These are phyloP conservation scores for Struthio camelus DNA, from an alignment of 2,113 vertebrate genomes.

Conservation along the genomic window DNA sequence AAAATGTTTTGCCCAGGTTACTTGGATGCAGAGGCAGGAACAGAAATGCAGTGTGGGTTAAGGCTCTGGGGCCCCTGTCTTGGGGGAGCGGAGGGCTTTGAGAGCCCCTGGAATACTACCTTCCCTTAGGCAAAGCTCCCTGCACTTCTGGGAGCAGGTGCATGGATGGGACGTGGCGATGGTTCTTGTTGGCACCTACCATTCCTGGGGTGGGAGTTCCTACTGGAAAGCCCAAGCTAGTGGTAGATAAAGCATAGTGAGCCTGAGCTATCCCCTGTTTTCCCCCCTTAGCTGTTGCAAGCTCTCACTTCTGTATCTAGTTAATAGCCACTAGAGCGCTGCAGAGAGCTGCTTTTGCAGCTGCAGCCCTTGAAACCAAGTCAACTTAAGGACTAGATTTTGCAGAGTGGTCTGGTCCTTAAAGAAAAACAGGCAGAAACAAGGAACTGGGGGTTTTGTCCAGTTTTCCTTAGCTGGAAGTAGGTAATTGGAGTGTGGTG, in stretches of 20 bases:
- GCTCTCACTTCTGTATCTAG: neutral
- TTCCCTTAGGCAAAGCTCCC: too few relatives aligned
- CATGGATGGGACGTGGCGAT: too few relatives aligned
- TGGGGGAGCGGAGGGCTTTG: neutral
- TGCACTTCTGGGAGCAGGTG: too few relatives aligned
- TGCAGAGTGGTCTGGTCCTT: neutral
- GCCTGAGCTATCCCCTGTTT: neutral
- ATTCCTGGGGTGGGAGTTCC: neutral
- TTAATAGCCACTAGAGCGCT: slow-evolving; percentile 43
- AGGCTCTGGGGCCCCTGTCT: neutral
- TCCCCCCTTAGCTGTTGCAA: neutral
- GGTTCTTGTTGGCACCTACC: neutral
- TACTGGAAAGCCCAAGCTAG: neutral
- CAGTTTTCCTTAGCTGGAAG: neutral
- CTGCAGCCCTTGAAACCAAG: rapidly evolving
- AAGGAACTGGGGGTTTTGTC: too few relatives aligned
- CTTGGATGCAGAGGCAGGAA: neutral
- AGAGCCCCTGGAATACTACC: neutral
- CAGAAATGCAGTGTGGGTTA: rapidly evolving
- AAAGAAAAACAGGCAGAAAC: neutral
- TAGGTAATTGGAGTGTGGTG: neutral
- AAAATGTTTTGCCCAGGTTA: neutral
- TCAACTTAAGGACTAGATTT: too few relatives aligned
- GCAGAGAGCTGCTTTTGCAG: neutral
- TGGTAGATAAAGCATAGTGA: neutral